Evolutionary conservation across 2,888 invertebrate genomes (phyloP).

Genomic region (Papilio protenor): DNA sequence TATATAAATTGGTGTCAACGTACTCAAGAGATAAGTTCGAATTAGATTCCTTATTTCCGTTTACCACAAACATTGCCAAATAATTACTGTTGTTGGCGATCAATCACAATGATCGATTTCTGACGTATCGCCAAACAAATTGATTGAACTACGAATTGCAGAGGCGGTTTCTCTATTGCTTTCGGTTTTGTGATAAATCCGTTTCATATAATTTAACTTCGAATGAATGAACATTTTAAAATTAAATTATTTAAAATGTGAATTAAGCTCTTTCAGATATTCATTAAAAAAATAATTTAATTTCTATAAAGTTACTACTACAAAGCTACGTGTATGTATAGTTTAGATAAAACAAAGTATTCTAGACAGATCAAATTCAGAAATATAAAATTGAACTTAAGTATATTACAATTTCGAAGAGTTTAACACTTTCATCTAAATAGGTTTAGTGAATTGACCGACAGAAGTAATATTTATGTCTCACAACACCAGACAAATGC

Average conservation of each 20-base stretch:
- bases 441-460: neutral
- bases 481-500: neutral
- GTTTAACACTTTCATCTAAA: neutral
- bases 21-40: slow-evolving; percentile 3
- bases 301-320: no score
- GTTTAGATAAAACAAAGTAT: no score
- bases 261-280: neutral
- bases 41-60: slow-evolving; percentile 14
- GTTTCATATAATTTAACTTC: neutral
- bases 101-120: slow-evolving; percentile 41
- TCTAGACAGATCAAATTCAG: neutral
- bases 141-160: slow-evolving; percentile 37
- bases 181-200: slow-evolving; percentile 26
- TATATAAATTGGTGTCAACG: neutral
- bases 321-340: no score
- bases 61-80: slow-evolving; percentile 19
- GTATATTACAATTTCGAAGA: neutral
- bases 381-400: neutral
- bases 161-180: slow-evolving; percentile 18
- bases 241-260: neutral
- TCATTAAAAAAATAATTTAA: neutral
- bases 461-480: neutral
- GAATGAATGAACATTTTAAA: neutral
- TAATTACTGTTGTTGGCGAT: slow-evolving; percentile 34
- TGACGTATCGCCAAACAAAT: slow-evolving; percentile 36